A percentile compares a stretch with the other conserved stretches of the same genome.
Conservation (phyloP, 2,888 invertebrate species). For the Ectropis crepuscularia region DNA sequence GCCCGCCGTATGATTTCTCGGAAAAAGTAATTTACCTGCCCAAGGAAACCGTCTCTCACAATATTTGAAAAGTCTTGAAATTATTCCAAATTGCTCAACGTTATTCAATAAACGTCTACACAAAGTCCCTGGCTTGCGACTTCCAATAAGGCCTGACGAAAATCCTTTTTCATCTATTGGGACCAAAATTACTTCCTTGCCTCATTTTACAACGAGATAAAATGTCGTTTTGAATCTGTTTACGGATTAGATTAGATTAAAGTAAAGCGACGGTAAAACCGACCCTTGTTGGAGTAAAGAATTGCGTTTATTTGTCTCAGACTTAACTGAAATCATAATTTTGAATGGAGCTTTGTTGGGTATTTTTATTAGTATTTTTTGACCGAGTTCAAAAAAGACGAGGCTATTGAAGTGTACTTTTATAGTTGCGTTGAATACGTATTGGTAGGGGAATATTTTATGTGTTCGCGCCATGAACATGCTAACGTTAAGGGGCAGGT, state of each 20-base stretch:
- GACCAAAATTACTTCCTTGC: constrained; percentile 20
- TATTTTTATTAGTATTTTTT: no score
- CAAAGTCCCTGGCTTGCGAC: constrained; percentile 14
- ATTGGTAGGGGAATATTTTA: no score
- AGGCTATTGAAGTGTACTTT: no score
- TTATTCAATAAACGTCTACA: constrained; percentile 26
- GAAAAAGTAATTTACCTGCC: constrained; percentile 2
- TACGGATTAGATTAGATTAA: constrained; percentile 14
- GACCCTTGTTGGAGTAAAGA: background rate
- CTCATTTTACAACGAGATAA: constrained; percentile 23
- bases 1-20: background rate
- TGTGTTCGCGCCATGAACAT: no score
- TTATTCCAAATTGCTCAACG: constrained; percentile 19
- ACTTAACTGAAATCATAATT: background rate
- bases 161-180: constrained; percentile 23
- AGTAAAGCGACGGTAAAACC: background rate
- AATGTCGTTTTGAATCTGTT: constrained; percentile 13
- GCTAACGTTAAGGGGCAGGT: no score
- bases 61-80: constrained; percentile 14
- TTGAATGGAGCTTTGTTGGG: no score
- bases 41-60: constrained; percentile 6
- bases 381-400: no score
- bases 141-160: constrained; percentile 18
- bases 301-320: background rate
- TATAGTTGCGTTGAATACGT: no score